A percentile compares a stretch with the other conserved stretches of the same genome.
These are phyloP conservation scores for Anthopleura sola DNA, from an alignment of 64 coral and sea anemone species.

Conservation along the genomic window DNA sequence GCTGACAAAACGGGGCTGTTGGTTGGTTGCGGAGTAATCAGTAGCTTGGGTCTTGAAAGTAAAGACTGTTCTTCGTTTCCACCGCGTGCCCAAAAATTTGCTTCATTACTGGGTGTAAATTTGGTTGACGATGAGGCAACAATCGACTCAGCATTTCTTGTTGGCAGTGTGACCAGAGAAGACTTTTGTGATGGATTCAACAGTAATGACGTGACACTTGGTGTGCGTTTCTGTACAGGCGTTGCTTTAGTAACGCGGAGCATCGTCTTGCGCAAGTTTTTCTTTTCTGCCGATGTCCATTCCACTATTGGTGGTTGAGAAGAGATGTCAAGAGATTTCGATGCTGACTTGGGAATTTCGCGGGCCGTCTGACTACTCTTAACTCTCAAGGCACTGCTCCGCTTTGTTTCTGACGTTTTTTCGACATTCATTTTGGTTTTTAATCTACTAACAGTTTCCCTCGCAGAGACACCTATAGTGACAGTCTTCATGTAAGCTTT, in stretches of 20 bases:
- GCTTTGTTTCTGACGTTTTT: not conserved
- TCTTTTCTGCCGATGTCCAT: too few species aligned
- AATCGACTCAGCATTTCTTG: not conserved
- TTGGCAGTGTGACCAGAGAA: not conserved
- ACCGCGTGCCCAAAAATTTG: not conserved
- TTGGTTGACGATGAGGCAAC: too few species aligned
- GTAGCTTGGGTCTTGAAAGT: not conserved
- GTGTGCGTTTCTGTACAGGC: too few species aligned
- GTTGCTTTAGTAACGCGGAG: too few species aligned
- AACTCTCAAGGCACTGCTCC: not conserved
- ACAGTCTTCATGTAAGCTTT: not conserved
- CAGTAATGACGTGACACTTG: too few species aligned
- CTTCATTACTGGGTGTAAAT: not conserved
- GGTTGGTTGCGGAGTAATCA: not conserved
- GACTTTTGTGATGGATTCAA: too few species aligned
- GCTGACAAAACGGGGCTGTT: not conserved
- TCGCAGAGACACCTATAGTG: not conserved
- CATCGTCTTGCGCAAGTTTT: too few species aligned
- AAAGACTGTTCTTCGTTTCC: not conserved
- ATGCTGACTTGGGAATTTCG: not conserved
- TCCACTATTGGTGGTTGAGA: not conserved
- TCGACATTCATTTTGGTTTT: not conserved
- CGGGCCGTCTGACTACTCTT: not conserved
- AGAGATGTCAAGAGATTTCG: not conserved
- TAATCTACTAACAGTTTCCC: not conserved